Base-by-base conservation (phyloP, 2,113 vertebrate genomes). In the Ptilorrhoa leucosticta region DNA sequence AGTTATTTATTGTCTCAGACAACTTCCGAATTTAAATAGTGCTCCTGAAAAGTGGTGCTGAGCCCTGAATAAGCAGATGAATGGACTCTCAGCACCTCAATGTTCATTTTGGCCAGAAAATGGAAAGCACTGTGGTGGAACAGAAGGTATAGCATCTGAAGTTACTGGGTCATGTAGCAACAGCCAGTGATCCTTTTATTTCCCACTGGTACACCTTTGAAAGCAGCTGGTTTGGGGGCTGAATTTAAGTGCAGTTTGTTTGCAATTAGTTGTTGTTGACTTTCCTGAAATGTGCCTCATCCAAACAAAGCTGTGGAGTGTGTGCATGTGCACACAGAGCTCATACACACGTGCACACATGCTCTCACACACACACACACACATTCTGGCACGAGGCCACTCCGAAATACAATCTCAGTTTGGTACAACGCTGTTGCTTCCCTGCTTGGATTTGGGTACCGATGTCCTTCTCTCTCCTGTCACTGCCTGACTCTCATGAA, bases 1-100 rank as follows among this genome's bases (percentile, higher is more conserved):
- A 61, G 33, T 75, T 96, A 93, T 95, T 96, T 96, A 87, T 97
- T 95, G 69, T 93, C 94, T 87, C 87, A 94, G 81, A 81, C 95
- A 94, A 94, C 87, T 92, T 89, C 77, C 95, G 89, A 85, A 87
- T 96, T 93, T 96, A 87, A 82, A 48, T 23, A 93, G 91, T 72
- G 91, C 95, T 96, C 89, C 95, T 93, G 93, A 83, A 91, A 91
- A 82, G 77, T 7, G 20, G 61, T 78, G 73, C 89, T 93, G 94
- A 79, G 91, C 61, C 65, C 53, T 50, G 65, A 60, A 10, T 50
- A 79, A 93, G 90, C 13, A 71, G 72, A 81, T 71, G 86, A 90
- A 71, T 69, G 85, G 83, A 60, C 80, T 82, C 83, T 84, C 83
- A 87, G 80, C 64, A 81, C 88, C 76, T 90, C 86, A 24, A 72